These are phyloP conservation scores for Manacus vitellinus DNA, from an alignment of 2,113 vertebrate genomes.

Conservation along the genomic window DNA sequence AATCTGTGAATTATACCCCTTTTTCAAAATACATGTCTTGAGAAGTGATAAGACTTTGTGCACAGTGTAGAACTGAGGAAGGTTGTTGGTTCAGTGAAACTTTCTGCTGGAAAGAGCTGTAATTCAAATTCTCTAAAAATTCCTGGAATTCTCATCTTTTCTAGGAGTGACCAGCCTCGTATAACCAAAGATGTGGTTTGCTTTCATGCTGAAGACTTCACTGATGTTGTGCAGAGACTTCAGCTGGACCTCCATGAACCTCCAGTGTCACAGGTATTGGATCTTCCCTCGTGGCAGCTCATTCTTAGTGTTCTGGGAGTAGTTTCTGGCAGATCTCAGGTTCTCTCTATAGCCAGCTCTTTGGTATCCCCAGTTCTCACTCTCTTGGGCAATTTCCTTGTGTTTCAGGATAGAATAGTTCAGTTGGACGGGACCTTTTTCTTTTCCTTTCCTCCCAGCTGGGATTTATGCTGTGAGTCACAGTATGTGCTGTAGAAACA, in stretches of 20 bases:
- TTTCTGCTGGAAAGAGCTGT: background rate
- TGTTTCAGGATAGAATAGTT: background rate
- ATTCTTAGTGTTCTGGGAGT: background rate
- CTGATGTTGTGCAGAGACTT: slow-evolving; percentile 94
- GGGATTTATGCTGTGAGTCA: background rate
- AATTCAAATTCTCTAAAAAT: background rate
- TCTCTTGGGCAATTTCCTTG: background rate
- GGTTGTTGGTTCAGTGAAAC: background rate
- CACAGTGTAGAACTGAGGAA: background rate
- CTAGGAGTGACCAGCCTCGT: slow-evolving; percentile 89
- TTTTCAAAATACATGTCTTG: background rate
- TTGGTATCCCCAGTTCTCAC: background rate
- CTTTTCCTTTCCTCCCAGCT: background rate
- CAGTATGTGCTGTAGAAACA: background rate
- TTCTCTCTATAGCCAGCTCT: background rate
- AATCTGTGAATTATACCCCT: background rate
- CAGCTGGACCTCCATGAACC: slow-evolving; percentile 96
- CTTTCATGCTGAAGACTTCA: slow-evolving; percentile 97
- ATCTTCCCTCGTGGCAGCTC: background rate
- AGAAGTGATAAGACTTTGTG: background rate
- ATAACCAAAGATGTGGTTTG: slow-evolving; percentile 99
- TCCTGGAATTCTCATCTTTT: background rate
- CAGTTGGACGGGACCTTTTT: background rate
- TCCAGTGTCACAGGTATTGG: slow-evolving; percentile 92
- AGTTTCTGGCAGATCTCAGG: background rate